Percentiles rank a stretch among this genome's conserved stretches.
phyloP scores from a whole-genome alignment of 2,888 invertebrate species.

The Drosophila quinaria region DNA sequence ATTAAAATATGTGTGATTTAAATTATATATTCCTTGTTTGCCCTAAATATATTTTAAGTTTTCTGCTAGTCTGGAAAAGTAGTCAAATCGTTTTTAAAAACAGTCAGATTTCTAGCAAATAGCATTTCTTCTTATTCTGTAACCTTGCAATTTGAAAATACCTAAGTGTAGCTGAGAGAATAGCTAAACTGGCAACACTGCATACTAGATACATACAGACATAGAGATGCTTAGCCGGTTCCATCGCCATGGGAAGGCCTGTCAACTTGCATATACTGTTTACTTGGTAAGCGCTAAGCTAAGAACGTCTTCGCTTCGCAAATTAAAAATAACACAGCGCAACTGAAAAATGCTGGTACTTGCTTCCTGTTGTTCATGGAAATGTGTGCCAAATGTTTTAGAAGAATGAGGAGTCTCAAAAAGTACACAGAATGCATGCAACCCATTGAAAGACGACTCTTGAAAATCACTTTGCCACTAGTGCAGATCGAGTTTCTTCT shows the following conservation, averaged over 20 bases:
- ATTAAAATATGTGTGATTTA: no score
- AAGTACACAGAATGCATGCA: conserved; percentile 22
- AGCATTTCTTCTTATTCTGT: neutral
- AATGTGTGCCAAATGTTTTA: conserved; percentile 69
- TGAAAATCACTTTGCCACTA: conserved; percentile 45
- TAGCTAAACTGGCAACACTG: neutral
- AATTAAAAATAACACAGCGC: conserved; percentile 46
- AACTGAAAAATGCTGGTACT: conserved; percentile 31
- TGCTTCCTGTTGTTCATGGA: conserved; percentile 67
- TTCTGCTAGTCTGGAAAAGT: neutral
- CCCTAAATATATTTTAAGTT: no score
- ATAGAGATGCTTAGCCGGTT: conserved; percentile 6
- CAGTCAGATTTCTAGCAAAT: neutral
- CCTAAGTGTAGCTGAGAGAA: neutral
- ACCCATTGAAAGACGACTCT: conserved; percentile 43
- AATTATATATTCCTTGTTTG: no score
- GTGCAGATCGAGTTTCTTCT: conserved; percentile 48
- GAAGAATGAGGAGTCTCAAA: conserved; percentile 27
- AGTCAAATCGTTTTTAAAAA: no score
- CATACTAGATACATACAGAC: neutral
- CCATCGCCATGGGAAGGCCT: conserved; percentile 19
- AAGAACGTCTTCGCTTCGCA: conserved; percentile 33
- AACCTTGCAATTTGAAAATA: neutral
- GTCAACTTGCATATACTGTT: conserved; percentile 18
- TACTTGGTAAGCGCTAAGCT: conserved; percentile 24